Evolutionary conservation across 2,113 vertebrate species (phyloP), one percentile per base, ranked within the genome.

Genomic region (Cygnus atratus): DNA sequence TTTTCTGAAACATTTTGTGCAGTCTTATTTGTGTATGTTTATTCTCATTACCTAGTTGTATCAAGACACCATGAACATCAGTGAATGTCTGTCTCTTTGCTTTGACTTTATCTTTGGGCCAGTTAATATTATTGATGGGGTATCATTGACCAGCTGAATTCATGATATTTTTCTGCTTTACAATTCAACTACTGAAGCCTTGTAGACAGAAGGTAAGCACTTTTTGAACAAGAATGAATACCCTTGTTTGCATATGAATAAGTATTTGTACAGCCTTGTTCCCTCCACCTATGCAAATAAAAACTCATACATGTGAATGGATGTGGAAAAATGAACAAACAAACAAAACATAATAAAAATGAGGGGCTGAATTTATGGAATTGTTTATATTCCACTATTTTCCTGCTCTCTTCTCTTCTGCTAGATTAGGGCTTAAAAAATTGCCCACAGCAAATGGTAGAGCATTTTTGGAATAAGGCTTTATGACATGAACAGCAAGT

Each of bases 181-280:
- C 68, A 67, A 66, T 90, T 92, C 89, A 90, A 44, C 50, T 81
- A 66, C 67, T 58, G 54, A 74, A 73, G 39, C 59, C 75, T 93
- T 91, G 75, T 80, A 93, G 91, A 90, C 54, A 71, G 90, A 90
- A 87, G 92, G 82, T 68, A 93, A 95, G 92, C 63, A 46, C 63
- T 96, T 93, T 58, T 84, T 67, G 82, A 90, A 93, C 17, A 71
- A 57, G 85, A 90, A 63, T 88, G 79, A 96, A 95, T 95, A 78
- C 20, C 46, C 59, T 78, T 77, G 37, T 96, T 96, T 95, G 94
- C 93, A 94, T 96, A 90, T 92, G 90, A 96, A 96, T 86, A 25
- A 79, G 62, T 80, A 71, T 85, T 93, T 93, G 13, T 78, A 61
- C 33, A 68, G 72, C 65, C 46, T 84, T 93, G 71, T 92, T 96